phyloP scores from a whole-genome alignment of 2,888 invertebrate genomes.

The Andricus curvator region DNA sequence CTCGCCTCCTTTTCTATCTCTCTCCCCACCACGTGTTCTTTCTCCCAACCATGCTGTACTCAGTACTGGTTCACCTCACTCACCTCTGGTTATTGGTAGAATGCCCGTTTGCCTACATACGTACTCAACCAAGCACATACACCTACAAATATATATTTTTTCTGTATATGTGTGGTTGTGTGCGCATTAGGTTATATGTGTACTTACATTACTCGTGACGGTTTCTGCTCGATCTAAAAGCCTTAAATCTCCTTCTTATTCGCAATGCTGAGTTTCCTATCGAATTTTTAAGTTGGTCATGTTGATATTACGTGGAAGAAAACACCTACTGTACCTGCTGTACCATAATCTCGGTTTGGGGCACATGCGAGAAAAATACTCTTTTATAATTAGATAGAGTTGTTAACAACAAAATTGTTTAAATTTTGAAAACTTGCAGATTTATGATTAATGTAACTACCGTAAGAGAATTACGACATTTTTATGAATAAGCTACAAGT shows the following conservation, averaged over 20 bases:
- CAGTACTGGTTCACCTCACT: constrained; percentile 57
- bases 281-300: not conserved
- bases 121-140: not conserved
- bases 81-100: constrained; percentile 56
- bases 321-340: not conserved
- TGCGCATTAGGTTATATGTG: not conserved
- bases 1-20: constrained; percentile 46
- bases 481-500: too few relatives aligned
- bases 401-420: not conserved
- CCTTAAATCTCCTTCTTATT: not conserved
- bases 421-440: too few relatives aligned
- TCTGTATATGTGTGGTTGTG: not conserved
- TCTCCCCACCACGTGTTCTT: constrained; percentile 44
- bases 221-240: not conserved
- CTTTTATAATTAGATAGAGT: not conserved
- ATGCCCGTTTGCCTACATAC: constrained; percentile 50
- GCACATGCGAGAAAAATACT: not conserved
- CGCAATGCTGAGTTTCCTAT: not conserved
- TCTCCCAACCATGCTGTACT: constrained; percentile 54
- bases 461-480: too few relatives aligned
- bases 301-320: not conserved
- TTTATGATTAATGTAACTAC: too few relatives aligned
- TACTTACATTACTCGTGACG: not conserved
- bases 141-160: constrained; percentile 16
- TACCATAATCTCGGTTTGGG: not conserved